These are phyloP conservation scores for Aradophagus sp. DNA, from an alignment of 1,140 invertebrate genomes.

Conservation along the genomic window DNA sequence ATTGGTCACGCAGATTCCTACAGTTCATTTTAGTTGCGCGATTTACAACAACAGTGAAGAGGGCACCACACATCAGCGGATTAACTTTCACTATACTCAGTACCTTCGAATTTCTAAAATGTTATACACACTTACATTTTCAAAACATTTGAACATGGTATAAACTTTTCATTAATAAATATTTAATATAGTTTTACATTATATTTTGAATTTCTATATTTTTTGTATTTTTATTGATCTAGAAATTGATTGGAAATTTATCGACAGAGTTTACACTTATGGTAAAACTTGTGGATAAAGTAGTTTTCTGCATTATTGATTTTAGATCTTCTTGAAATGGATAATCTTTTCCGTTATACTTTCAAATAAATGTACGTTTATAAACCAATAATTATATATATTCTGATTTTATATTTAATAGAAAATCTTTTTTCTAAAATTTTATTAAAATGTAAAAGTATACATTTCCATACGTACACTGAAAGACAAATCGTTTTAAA, in stretches of 20 bases:
- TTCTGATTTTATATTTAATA: no score
- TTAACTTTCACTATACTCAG: background rate
- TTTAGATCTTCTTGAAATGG: background rate
- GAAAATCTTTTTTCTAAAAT: no score
- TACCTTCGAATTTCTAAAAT: background rate
- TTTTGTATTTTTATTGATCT: background rate
- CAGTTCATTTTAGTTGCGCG: constrained; percentile 2
- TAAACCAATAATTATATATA: no score
- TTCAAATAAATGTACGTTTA: no score
- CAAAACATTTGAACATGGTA: background rate
- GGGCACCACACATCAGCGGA: constrained; percentile 1
- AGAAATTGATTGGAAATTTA: no score
- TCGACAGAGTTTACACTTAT: constrained; percentile 1
- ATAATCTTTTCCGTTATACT: no score
- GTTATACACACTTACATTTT: background rate
- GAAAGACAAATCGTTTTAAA: no score
- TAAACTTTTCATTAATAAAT: no score
- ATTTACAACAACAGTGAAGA: constrained; percentile 1
- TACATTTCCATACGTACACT: no score
- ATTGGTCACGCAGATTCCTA: constrained; percentile 13
- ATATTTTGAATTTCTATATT: no score
- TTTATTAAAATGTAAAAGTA: no score
- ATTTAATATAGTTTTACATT: no score
- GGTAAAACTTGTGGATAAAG: background rate
- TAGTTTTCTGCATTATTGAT: constrained; percentile 11